These are phyloP conservation scores for Microtus ochrogaster DNA, from an alignment of 2,113 vertebrate species.

Conservation along the genomic window DNA sequence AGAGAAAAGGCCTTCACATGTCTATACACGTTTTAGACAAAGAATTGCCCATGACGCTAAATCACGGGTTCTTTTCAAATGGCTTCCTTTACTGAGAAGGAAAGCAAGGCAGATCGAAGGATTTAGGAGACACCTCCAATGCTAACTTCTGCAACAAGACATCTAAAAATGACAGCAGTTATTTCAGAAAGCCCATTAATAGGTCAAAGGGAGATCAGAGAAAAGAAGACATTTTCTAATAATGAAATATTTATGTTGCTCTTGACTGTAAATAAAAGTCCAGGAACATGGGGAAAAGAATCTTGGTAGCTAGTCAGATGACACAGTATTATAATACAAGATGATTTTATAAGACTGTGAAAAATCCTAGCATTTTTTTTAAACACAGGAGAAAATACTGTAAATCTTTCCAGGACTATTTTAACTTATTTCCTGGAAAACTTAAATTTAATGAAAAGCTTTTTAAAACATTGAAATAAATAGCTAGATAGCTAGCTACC, in stretches of 20 bases:
- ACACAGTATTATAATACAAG: not conserved
- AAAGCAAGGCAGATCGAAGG: not conserved
- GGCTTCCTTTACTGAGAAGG: conserved; percentile 23
- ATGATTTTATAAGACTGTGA: not conserved
- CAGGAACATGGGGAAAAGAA: conserved; percentile 23
- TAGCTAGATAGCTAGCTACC: not conserved
- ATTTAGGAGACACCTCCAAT: not conserved
- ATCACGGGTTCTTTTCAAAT: conserved; percentile 45
- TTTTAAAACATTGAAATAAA: not conserved
- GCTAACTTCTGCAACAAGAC: conserved; percentile 54
- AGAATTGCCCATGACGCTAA: not conserved
- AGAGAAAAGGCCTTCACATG: not conserved
- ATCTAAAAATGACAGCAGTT: conserved; percentile 44
- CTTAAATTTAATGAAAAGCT: conserved; percentile 56
- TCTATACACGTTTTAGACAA: not conserved
- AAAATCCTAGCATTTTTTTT: conserved; percentile 44
- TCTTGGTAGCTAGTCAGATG: not conserved
- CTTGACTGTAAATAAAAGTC: conserved; percentile 61
- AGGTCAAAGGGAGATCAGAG: conserved; percentile 63
- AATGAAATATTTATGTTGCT: conserved; percentile 67
- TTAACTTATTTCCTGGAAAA: conserved; percentile 45
- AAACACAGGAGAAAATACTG: not conserved
- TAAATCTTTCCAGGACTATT: conserved; percentile 13
- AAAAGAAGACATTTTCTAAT: conserved; percentile 67
- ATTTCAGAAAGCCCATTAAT: conserved; percentile 52